These are phyloP conservation scores for Macrotrachela quadricornifera DNA, from an alignment of 1,140 invertebrate species.

Conservation along the genomic window DNA sequence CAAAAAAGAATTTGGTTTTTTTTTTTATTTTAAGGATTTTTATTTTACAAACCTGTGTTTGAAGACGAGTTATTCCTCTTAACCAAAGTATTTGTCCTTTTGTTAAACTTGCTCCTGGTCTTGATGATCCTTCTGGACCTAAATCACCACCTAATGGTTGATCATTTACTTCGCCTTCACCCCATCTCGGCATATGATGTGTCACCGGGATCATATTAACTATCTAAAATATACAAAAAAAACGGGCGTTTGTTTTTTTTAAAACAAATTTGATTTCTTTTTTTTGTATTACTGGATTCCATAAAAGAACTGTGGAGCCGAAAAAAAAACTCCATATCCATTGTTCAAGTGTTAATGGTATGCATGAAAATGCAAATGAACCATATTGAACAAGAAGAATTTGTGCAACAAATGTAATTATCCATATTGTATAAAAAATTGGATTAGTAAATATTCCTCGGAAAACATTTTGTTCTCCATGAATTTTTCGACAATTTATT, in stretches of 20 bases:
- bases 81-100: slow-evolving; percentile 94
- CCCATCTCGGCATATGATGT: not conserved
- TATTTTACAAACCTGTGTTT: slow-evolving; percentile 63
- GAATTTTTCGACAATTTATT: slow-evolving; percentile 96
- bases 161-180: slow-evolving; percentile 11
- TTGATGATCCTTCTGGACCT: slow-evolving; percentile 3
- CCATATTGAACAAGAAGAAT: slow-evolving; percentile 86
- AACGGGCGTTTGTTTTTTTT: no score
- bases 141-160: not conserved
- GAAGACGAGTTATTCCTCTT: slow-evolving; percentile 80
- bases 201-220: not conserved
- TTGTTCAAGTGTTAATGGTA: slow-evolving; percentile 65
- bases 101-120: slow-evolving; percentile 53
- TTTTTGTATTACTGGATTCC: slow-evolving; percentile 98
- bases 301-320: slow-evolving; percentile 75
- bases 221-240: not conserved
- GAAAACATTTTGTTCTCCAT: slow-evolving; percentile 93
- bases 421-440: slow-evolving; percentile 94
- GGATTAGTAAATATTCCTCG: slow-evolving; percentile 72
- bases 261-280: slow-evolving; percentile 4
- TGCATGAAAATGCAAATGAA: slow-evolving; percentile 82
- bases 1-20: no score
- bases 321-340: slow-evolving; percentile 98
- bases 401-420: slow-evolving; percentile 71
- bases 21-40: no score